Conservation (phyloP, 2,888 invertebrate genomes). For the Conus canariensis region DNA sequence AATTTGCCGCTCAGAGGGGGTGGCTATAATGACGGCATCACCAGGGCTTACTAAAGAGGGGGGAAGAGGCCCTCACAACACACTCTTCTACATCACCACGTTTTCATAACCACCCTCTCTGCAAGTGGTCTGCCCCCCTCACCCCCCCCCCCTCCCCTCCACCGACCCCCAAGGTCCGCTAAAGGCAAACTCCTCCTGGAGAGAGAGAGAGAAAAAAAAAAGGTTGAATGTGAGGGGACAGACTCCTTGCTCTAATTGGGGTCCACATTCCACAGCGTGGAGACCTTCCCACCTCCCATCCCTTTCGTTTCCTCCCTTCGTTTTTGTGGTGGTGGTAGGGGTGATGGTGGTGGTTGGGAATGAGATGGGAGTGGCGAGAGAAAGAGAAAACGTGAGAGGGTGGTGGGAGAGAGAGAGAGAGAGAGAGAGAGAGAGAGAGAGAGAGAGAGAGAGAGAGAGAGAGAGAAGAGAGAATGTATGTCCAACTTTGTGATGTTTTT, state of each 20-base stretch:
- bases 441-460: too few relatives aligned
- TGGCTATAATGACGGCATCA: constrained; percentile 13
- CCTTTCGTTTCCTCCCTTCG: too few relatives aligned
- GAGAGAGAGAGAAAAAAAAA: background rate
- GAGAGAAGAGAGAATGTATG: too few relatives aligned
- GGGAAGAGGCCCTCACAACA: background rate
- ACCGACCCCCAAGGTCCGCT: background rate
- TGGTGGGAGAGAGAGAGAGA: background rate
- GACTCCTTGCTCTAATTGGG: background rate
- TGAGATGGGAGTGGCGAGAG: background rate
- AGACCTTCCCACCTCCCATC: background rate
- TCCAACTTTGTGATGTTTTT: too few relatives aligned
- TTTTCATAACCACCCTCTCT: background rate
- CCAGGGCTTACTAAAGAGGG: background rate
- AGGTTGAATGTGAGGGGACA: background rate
- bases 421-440: background rate
- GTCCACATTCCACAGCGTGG: background rate
- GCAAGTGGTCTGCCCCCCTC: background rate
- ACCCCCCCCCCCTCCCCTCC: background rate
- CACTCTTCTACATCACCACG: background rate
- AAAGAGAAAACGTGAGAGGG: background rate
- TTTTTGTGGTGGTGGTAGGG: background rate
- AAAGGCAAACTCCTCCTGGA: background rate
- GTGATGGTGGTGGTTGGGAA: background rate
- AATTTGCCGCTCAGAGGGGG: constrained; percentile 34